Base-by-base conservation (phyloP, 2,888 invertebrate species). In the Acleris sparsana region DNA sequence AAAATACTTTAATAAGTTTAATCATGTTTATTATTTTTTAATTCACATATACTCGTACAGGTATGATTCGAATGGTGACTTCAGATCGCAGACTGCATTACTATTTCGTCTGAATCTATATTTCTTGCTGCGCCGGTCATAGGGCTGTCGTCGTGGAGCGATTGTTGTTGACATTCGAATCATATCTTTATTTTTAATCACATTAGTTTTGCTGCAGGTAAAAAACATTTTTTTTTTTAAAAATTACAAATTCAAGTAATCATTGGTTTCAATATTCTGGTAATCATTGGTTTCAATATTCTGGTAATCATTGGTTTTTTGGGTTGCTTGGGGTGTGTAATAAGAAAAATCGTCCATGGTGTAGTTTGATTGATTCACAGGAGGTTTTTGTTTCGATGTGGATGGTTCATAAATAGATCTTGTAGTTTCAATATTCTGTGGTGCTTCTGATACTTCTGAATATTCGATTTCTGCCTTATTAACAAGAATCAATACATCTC, bases 271-370 rank as follows among this genome's bases (percentile, higher is more conserved):
- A 22, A 22, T 22, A 22, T 25, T 64, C 64, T 43, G 57, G 57
- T 52, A 58, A 57, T 55, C 55, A 55, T 55, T 55, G 55, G 33
- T 55, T 55, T 55, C 29, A 55, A 55, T 55, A 55, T 55, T 55
- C 55, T 55, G 55, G 55, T 55, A 55, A 57, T 58, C 49, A 48
- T 48, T 48, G 33, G 49, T 58, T 60, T 67, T 67, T 62, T 66
- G 58, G 66, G 66, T 70, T 70, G 70, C 68, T 68, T 70, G 63
- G 70, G 68, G 68, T 70, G 68, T 69, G 71, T 71, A 71, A 71
- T 71, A 71, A 71, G 68, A 71, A 71, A 70, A 67, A 69, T 71
- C 67, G 69, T 71, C 70, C 71, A 69, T 71, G 65, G 68, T 71
- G 68, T 69, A 71, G 69, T 71, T 71, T 71, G 71, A 65, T 70